phyloP scores from a whole-genome alignment of 2,888 invertebrate species.

The Chymomyza fuscimana region DNA sequence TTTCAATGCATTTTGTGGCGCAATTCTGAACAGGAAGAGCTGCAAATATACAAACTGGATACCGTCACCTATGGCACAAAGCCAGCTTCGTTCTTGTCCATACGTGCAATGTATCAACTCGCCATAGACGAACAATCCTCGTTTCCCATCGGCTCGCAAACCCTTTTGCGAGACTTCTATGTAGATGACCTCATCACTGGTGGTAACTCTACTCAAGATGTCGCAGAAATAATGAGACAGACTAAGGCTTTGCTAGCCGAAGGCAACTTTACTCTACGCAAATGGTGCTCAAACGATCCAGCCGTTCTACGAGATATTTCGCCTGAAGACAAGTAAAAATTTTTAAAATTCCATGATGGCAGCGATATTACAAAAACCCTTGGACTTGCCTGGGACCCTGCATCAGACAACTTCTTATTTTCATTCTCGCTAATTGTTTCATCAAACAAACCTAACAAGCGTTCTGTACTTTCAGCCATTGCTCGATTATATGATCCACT shows the following conservation, averaged over 20 bases:
- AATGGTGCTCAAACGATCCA: conserved; percentile 31
- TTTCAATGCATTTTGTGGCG: conserved; percentile 28
- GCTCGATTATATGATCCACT: background rate
- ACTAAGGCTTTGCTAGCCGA: conserved; percentile 14
- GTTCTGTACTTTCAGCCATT: background rate
- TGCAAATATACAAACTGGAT: conserved; percentile 13
- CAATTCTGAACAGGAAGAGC: conserved; percentile 4
- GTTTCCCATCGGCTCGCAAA: background rate
- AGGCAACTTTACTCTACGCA: conserved; percentile 25
- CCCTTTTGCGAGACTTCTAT: conserved; percentile 34
- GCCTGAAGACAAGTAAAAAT: conserved; percentile 8
- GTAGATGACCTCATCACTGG: conserved; percentile 40
- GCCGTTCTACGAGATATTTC: conserved; percentile 4
- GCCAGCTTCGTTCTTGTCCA: conserved; percentile 18
- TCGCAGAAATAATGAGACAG: conserved; percentile 20
- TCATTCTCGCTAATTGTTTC: background rate
- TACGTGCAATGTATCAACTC: conserved; percentile 20
- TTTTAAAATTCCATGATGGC: conserved; percentile 19
- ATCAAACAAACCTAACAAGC: background rate
- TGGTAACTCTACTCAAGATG: conserved; percentile 23
- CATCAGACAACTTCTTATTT: conserved; percentile 12
- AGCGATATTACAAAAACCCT: conserved; percentile 27
- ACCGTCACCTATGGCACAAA: too few species aligned
- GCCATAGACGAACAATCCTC: conserved; percentile 13
- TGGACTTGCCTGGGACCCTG: conserved; percentile 22